Conservation (phyloP, 2,888 invertebrate species). For the Napeogenes inachia region DNA sequence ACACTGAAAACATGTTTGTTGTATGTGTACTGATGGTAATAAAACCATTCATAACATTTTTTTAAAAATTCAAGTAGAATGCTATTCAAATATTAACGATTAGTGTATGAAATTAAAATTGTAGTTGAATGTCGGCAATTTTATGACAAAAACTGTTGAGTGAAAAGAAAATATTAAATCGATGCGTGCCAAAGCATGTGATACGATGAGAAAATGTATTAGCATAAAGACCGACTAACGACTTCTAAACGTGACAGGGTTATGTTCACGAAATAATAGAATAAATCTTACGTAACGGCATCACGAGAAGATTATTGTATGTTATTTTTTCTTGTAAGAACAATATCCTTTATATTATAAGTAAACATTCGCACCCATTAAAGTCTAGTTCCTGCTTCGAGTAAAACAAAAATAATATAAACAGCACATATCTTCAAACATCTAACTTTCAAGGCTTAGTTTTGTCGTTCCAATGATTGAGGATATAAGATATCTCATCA, state of each 20-base stretch:
- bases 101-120: too few relatives aligned
- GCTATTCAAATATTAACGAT: too few relatives aligned
- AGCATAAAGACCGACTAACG: conserved; percentile 30
- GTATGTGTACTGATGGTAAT: too few relatives aligned
- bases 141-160: not conserved
- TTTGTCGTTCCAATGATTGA: conserved; percentile 12
- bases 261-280: conserved; percentile 14
- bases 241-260: conserved; percentile 23
- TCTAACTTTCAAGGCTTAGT: not conserved
- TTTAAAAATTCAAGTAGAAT: too few relatives aligned
- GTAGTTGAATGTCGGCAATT: not conserved
- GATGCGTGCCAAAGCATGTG: conserved; percentile 30
- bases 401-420: not conserved
- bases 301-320: too few relatives aligned
- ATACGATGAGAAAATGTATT: conserved; percentile 21
- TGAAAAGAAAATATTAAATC: conserved; percentile 30
- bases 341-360: too few relatives aligned
- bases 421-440: not conserved
- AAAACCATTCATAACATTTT: too few relatives aligned
- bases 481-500: conserved; percentile 21
- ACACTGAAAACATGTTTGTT: too few relatives aligned
- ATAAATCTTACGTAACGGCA: conserved; percentile 1
- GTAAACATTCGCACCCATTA: too few relatives aligned
- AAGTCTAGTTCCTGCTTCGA: too few relatives aligned
- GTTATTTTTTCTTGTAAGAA: too few relatives aligned